Evolutionary conservation across 2,888 invertebrate species (phyloP), one percentile per base, ranked within the genome.

Genomic region (Phania funesta): DNA sequence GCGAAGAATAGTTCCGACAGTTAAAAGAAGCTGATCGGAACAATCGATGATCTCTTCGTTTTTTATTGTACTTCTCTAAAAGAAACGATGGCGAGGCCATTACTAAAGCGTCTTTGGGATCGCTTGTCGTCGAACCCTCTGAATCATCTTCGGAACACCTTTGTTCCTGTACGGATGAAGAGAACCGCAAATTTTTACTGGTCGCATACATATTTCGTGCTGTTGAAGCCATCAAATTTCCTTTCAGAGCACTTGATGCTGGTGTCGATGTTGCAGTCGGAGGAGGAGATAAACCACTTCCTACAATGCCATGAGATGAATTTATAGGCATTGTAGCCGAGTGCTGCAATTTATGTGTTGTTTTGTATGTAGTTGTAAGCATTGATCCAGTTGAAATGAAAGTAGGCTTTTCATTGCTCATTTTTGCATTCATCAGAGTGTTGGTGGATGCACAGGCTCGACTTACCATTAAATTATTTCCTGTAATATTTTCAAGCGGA

Each of bases 11-110:
- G 85, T 91, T 91, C 86, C 92, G 90, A 79, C 91, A 90, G 83
- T 91, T 91, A 85, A 91, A 90, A 77, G 90, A 90, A 83, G 91
- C 90, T 67, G 90, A 90, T 41, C 90, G 89, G 86, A 90, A 91
- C 80, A 91, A 87, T 76, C 90, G 89, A 86, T 90, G 90, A 65
- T 90, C 90, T 50, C 90, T 89, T 60, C 91, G 88, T 85, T 91
- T 91, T 75, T 89, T 90, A 85, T 90, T 90, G 87, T 90, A 90
- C 78, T 90, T 90, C 85, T 90, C 90, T 87, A 88, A 86, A 86
- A 90, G 89, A 88, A 90, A 88, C 86, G 90, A 87, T 29, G 90
- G 89, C 46, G 90, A 88, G 2, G 90, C 87, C 76, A 90, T 87
- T 4, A 89, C 85, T 7, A 91, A 85, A 41, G 90, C 88, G 85